Evolutionary conservation across 2,888 invertebrate species (phyloP).

Genomic region (Tetragonisca angustula): DNA sequence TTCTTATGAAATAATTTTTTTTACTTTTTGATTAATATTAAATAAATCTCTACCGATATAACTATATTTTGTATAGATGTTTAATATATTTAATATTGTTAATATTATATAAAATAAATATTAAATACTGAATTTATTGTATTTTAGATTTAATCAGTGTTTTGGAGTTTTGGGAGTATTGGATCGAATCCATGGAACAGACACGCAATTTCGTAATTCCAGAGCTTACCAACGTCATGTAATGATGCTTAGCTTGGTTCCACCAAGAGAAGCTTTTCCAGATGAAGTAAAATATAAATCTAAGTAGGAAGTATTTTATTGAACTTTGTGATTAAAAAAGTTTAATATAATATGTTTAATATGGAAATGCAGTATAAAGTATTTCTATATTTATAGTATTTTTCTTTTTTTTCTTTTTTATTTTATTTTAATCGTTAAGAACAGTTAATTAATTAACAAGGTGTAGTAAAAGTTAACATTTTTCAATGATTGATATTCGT

Average conservation of each 20-base stretch:
- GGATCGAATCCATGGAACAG: conserved; percentile 93
- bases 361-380: conserved; percentile 22
- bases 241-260: conserved; percentile 88
- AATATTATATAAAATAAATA: neutral
- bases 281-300: conserved; percentile 85
- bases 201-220: conserved; percentile 90
- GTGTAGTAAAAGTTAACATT: conserved; percentile 17
- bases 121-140: neutral
- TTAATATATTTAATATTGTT: neutral
- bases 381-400: conserved; percentile 36
- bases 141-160: conserved; percentile 91
- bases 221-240: conserved; percentile 90
- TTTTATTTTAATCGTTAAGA: conserved; percentile 31
- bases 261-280: conserved; percentile 89
- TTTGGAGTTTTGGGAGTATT: conserved; percentile 93
- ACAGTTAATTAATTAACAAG: conserved; percentile 15
- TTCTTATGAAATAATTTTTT: neutral
- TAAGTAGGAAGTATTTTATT: conserved; percentile 69
- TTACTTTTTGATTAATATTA: neutral
- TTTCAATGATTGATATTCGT: neutral
- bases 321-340: conserved; percentile 36
- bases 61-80: neutral
- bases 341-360: conserved; percentile 24
- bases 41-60: neutral
- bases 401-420: conserved; percentile 4